Evolutionary conservation across 2,113 vertebrate species (phyloP).

Genomic region (Malaclemys terrapin): DNA sequence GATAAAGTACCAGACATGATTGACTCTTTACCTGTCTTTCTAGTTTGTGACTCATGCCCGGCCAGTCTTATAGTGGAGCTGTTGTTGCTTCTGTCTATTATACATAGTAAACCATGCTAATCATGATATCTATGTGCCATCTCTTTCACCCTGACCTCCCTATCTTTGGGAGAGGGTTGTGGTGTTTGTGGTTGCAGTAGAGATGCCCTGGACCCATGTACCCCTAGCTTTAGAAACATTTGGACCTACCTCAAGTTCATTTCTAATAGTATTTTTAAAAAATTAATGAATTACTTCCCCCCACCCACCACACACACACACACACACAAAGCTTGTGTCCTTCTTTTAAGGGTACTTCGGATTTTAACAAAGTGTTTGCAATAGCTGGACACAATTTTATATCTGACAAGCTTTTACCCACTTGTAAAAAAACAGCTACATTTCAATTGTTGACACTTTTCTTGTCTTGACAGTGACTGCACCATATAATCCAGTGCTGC

Average conservation of each 20-base stretch:
- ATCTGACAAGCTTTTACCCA: not conserved
- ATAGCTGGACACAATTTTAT: not conserved
- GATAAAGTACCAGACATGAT: slow-evolving; percentile 1
- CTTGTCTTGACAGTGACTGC: slow-evolving; percentile 52
- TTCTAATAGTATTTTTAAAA: not conserved
- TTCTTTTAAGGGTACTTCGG: not conserved
- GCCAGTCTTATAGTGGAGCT: not conserved
- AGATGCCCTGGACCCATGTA: not conserved
- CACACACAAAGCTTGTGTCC: not conserved
- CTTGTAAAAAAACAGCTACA: not conserved
- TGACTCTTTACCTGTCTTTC: slow-evolving; percentile 37
- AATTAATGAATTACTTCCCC: rapidly evolving
- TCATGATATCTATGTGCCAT: not conserved
- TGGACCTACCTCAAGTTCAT: not conserved
- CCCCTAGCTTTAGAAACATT: not conserved
- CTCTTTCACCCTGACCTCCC: not conserved
- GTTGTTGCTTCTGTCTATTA: slow-evolving; percentile 9
- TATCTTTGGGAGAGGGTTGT: not conserved
- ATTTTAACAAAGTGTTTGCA: not conserved
- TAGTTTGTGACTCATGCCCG: slow-evolving; percentile 62
- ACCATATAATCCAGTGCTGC: slow-evolving; percentile 54
- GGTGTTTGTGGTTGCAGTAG: not conserved
- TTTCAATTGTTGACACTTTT: slow-evolving; percentile 21
- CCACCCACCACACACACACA: too few species aligned
- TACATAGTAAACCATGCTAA: not conserved